phyloP scores from a whole-genome alignment of 2,797 vertebrate species.

The Astyanax mexicanus region DNA sequence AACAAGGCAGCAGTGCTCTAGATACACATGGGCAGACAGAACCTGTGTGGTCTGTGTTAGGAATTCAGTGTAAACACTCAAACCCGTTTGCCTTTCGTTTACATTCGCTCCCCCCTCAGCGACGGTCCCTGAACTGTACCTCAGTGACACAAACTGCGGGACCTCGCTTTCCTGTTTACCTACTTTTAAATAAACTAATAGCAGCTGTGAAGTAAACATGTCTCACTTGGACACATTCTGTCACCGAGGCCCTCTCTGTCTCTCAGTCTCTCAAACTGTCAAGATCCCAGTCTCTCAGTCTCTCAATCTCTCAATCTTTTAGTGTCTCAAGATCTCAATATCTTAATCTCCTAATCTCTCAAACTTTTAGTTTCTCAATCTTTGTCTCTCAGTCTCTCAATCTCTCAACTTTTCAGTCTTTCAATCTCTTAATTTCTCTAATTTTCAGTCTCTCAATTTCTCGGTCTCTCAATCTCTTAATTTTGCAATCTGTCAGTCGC shows the following conservation, averaged over 20 bases:
- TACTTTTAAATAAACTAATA: constrained; percentile 59
- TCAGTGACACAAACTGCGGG: constrained; percentile 52
- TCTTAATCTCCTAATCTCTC: too few relatives aligned
- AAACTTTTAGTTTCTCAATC: too few relatives aligned
- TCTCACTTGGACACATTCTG: constrained; percentile 24
- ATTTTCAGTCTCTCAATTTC: too few relatives aligned
- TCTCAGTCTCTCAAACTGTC: too few relatives aligned
- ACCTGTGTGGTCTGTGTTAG: constrained; percentile 35
- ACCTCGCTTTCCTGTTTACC: constrained; percentile 53
- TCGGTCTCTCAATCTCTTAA: too few relatives aligned
- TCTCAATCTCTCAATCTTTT: too few relatives aligned
- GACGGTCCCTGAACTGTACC: constrained; percentile 65
- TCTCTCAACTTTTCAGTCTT: too few relatives aligned
- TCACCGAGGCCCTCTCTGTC: neutral
- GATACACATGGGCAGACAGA: constrained; percentile 22
- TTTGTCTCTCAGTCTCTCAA: too few relatives aligned
- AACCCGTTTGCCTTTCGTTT: constrained; percentile 75
- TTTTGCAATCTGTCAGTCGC: too few relatives aligned
- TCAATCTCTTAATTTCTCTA: too few relatives aligned
- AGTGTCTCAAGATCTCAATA: too few relatives aligned
- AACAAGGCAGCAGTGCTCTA: constrained; percentile 39
- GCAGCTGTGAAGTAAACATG: constrained; percentile 55
- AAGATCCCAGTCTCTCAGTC: too few relatives aligned
- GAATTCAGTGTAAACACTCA: constrained; percentile 68
- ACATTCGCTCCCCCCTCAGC: constrained; percentile 60